phyloP scores from a whole-genome alignment of 2,888 invertebrate species.

The Teinopalpus imperialis region DNA sequence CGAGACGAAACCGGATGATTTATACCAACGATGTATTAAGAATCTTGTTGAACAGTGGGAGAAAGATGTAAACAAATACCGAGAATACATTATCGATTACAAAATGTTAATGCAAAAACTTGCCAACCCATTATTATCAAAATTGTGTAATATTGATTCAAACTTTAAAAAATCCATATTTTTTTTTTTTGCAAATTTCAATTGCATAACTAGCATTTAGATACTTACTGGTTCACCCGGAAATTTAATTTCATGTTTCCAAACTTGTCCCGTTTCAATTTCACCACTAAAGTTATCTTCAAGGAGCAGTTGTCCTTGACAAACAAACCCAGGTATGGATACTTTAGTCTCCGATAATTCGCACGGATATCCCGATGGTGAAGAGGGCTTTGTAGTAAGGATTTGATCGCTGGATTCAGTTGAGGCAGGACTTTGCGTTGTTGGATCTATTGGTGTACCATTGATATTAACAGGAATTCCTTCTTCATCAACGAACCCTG shows the following conservation, averaged over 20 bases:
- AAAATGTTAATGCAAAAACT: too few species aligned
- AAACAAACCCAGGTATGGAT: constrained; percentile 62
- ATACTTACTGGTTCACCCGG: constrained; percentile 82
- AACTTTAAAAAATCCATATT: too few species aligned
- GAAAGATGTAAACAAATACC: too few species aligned
- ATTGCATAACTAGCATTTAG: too few species aligned
- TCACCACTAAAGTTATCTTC: constrained; percentile 80
- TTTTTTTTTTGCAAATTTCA: too few species aligned
- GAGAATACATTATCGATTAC: too few species aligned
- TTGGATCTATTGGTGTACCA: constrained; percentile 19
- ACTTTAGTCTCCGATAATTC: constrained; percentile 56
- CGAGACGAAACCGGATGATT: too few species aligned
- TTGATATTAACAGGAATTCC: constrained; percentile 45
- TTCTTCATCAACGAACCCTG: constrained; percentile 60
- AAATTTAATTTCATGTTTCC: constrained; percentile 82
- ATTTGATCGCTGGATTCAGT: constrained; percentile 5
- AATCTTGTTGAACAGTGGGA: too few species aligned
- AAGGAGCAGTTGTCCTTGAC: constrained; percentile 83
- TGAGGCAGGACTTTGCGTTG: constrained; percentile 9
- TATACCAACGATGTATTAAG: too few species aligned
- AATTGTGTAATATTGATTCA: too few species aligned
- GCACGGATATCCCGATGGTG: constrained; percentile 46
- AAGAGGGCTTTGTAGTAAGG: constrained; percentile 23
- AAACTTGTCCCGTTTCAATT: constrained; percentile 69
- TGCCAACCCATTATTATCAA: too few species aligned